These are phyloP conservation scores for Melitaea athalia DNA, from an alignment of 2,888 invertebrate genomes.

Conservation along the genomic window DNA sequence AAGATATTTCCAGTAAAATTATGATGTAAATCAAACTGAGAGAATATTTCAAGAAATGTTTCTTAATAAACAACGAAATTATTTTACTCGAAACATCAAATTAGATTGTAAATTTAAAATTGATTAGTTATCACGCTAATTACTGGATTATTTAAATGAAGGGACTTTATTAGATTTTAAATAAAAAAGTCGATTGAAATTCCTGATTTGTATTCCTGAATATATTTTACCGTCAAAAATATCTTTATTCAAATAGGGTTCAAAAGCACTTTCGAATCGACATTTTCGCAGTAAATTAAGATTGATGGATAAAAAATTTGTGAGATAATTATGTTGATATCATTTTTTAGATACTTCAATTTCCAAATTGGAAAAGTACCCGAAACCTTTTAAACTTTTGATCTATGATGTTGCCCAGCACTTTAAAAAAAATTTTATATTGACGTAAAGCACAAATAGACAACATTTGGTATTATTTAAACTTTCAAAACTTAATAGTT, in stretches of 20 bases:
- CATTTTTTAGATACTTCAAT: constrained; percentile 4
- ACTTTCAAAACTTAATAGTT: constrained; percentile 22
- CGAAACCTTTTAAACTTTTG: background rate
- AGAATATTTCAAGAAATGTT: background rate
- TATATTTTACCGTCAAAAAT: too few species aligned
- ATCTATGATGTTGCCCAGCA: constrained; percentile 5
- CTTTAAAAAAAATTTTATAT: constrained; percentile 16
- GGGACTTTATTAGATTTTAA: constrained; percentile 30
- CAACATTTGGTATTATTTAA: constrained; percentile 18
- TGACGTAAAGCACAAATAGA: constrained; percentile 24
- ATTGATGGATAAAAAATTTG: background rate
- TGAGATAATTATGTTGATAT: background rate
- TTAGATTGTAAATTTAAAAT: constrained; percentile 22
- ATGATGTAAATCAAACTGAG: background rate
- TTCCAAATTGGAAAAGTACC: background rate
- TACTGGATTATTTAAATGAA: constrained; percentile 18
- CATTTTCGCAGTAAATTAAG: too few species aligned
- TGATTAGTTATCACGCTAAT: constrained; percentile 30
- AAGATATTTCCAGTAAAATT: constrained; percentile 32
- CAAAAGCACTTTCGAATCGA: too few species aligned
- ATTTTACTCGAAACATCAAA: constrained; percentile 27
- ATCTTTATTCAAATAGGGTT: too few species aligned
- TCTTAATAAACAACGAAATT: background rate
- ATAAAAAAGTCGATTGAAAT: background rate
- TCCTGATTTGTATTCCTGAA: too few species aligned